These are phyloP conservation scores for Carassius auratus DNA, from an alignment of 2,113 vertebrate genomes.

Conservation along the genomic window DNA sequence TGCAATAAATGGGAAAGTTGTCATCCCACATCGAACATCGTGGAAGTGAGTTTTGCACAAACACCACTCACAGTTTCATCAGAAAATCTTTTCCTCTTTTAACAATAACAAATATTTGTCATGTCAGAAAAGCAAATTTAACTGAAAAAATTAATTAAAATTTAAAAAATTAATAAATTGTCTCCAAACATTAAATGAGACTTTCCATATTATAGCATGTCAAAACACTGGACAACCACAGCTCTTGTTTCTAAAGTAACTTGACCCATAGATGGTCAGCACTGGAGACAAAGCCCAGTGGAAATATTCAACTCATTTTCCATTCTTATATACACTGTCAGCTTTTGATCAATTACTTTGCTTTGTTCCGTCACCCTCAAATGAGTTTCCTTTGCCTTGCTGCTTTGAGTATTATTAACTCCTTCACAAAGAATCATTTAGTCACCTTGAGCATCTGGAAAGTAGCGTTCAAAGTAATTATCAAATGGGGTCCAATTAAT, in stretches of 20 bases:
- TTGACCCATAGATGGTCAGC: neutral
- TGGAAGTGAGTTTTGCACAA: neutral
- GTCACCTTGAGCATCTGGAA: slow-evolving; percentile 55
- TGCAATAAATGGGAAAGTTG: neutral
- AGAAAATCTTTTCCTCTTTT: neutral
- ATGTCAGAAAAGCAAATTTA: neutral
- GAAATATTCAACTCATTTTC: neutral
- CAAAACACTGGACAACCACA: neutral
- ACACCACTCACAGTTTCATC: neutral
- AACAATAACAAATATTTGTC: neutral
- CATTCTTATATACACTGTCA: neutral
- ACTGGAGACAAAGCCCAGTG: neutral
- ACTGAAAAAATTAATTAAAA: neutral
- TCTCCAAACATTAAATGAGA: neutral
- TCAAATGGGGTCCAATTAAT: slow-evolving; percentile 51
- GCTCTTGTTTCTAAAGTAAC: neutral
- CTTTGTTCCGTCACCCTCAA: slow-evolving; percentile 2
- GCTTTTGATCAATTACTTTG: slow-evolving; percentile 28
- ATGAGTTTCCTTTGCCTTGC: slow-evolving; percentile 31
- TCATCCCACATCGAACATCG: neutral
- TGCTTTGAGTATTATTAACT: slow-evolving; percentile 49
- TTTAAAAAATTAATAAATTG: neutral
- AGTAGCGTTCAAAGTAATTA: slow-evolving; percentile 49
- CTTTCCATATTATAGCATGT: neutral
- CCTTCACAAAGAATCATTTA: slow-evolving; percentile 34